Evolutionary conservation across 2,797 vertebrate genomes (phyloP), one percentile per base, ranked within the genome.

Genomic region (Neosilurus mollespiculum): DNA sequence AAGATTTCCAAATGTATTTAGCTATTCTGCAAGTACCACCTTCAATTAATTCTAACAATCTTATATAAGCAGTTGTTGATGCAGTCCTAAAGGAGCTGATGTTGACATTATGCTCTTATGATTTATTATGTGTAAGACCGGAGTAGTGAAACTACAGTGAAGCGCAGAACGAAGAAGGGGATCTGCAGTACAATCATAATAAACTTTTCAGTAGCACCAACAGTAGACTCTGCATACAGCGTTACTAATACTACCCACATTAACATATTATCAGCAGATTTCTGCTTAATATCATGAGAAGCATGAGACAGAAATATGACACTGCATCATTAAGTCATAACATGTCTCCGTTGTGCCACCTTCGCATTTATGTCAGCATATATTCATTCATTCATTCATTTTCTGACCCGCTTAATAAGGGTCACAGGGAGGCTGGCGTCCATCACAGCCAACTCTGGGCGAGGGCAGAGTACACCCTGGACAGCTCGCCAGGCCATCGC

Each of bases 61-160:
- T 58, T 58, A 58, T 34, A 37, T 51, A 22, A n/a, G 61, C 59
- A 59, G 59, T 49, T 83, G 81, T 78, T 85, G 4, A 18, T 85
- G 86, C 77, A 85, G 30, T n/a, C 66, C 86, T 86, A 89, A 83
- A 88, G 65, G 67, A 90, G 89, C 89, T 90, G 90, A 90, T 89
- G 90, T 91, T 92, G 90, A 91, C 89, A 88, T 87, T 89, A 87
- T 92, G 90, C 89, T 90, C 88, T 90, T 90, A 87, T 82, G 87
- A 91, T 90, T 87, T 85, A 75, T 84, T 89, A 88, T 65, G 14
- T 58, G 66, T 85, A 84, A 87, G 84, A 78, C 85, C 69, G n/a
- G 70, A 83, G 37, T 53, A 76, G 81, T 82, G 64, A 67, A 87
- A 85, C 81, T 77, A 37, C 54, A 58, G 69, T 67, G 70, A 58